Conservation (phyloP, 2,888 invertebrate genomes). For the Ophion ventricosus region DNA sequence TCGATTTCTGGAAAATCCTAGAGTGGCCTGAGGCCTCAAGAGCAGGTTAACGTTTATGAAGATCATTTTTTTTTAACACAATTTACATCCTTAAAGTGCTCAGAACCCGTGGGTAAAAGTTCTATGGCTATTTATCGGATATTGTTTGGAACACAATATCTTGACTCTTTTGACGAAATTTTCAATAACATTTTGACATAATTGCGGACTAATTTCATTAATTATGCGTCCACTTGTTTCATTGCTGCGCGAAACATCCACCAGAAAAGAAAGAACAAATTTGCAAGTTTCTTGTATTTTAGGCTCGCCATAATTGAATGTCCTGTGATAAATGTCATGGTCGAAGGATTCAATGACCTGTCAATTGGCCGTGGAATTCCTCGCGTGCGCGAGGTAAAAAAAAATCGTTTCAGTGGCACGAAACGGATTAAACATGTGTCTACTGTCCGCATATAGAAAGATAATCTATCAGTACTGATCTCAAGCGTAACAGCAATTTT, state of each 20-base stretch:
- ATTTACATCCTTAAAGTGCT: no score
- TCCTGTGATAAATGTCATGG: not conserved
- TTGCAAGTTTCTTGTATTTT: not conserved
- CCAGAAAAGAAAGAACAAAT: not conserved
- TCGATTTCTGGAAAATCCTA: no score
- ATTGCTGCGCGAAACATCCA: not conserved
- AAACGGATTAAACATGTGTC: constrained; percentile 48
- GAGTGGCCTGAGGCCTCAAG: no score
- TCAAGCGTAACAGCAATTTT: not conserved
- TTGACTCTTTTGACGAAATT: no score
- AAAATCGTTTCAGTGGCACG: constrained; percentile 7
- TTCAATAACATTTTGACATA: no score
- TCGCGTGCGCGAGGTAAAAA: not conserved
- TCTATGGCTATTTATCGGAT: no score
- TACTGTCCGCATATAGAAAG: constrained; percentile 8
- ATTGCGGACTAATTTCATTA: no score
- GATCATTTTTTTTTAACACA: no score
- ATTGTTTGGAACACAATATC: no score
- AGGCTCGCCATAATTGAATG: not conserved
- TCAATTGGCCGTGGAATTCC: not conserved
- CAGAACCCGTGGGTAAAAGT: no score
- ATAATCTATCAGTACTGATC: constrained; percentile 37
- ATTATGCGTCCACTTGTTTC: no score
- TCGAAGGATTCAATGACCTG: not conserved
- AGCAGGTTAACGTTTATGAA: no score